Evolutionary conservation across 2,888 invertebrate species (phyloP).

Genomic region (Oscheius myriophilus): DNA sequence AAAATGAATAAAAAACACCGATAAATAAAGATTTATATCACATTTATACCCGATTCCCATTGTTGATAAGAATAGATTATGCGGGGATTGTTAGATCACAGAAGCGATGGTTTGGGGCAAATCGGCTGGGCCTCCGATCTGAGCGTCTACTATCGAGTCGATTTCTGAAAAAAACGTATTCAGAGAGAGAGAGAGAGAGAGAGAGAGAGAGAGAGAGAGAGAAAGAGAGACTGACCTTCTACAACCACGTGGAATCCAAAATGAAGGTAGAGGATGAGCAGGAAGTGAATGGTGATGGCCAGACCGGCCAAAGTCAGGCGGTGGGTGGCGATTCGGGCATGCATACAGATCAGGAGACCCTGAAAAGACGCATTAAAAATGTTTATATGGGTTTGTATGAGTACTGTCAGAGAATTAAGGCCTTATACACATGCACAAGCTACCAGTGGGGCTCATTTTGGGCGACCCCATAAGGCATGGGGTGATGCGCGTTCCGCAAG

Average conservation of each 20-base stretch:
- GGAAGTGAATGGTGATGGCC: slow-evolving; percentile 71
- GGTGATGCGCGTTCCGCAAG: too few species aligned
- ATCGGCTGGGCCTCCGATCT: slow-evolving; percentile 13
- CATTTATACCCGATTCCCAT: slow-evolving; percentile 13
- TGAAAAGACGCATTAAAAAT: too few species aligned
- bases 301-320: slow-evolving; percentile 40
- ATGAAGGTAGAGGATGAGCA: slow-evolving; percentile 74
- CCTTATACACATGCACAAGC: too few species aligned
- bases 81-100: background rate
- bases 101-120: background rate
- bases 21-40: slow-evolving; percentile 20
- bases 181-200: background rate
- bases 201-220: background rate
- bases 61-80: slow-evolving; percentile 5
- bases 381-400: too few species aligned
- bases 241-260: slow-evolving; percentile 74
- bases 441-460: too few species aligned
- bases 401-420: too few species aligned
- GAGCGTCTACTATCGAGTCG: slow-evolving; percentile 20
- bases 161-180: slow-evolving; percentile 6
- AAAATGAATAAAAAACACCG: background rate
- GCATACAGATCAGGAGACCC: slow-evolving; percentile 43
- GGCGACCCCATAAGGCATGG: too few species aligned
- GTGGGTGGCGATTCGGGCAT: slow-evolving; percentile 41
- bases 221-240: slow-evolving; percentile 58